These are phyloP conservation scores for Phaethornis superciliosus DNA, from an alignment of 2,113 vertebrate species.

Conservation along the genomic window DNA sequence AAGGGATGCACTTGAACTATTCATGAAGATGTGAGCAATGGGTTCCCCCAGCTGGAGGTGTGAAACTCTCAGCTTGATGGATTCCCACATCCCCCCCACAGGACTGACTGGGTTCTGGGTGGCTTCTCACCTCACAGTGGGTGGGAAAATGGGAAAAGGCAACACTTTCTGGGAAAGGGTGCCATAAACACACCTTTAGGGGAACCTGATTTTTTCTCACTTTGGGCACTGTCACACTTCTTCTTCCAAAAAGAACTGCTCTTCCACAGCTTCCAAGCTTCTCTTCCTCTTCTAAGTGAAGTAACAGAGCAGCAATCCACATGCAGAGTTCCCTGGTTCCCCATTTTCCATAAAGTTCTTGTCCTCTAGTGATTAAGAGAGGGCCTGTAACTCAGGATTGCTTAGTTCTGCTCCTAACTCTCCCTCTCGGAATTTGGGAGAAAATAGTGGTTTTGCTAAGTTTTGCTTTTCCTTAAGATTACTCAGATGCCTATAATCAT, in stretches of 20 bases:
- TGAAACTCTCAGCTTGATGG: not conserved
- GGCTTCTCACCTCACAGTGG: not conserved
- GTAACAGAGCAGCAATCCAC: not conserved
- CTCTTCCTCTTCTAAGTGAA: not conserved
- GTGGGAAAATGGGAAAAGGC: accelerated
- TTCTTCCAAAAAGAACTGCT: not conserved
- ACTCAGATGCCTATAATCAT: not conserved
- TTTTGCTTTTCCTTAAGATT: not conserved
- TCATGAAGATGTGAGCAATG: not conserved
- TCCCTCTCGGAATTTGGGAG: accelerated
- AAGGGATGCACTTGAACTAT: accelerated
- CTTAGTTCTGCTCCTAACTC: not conserved
- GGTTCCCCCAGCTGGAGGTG: not conserved
- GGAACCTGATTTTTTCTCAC: not conserved
- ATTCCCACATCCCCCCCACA: not conserved
- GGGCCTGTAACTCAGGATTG: not conserved
- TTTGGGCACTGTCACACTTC: no score
- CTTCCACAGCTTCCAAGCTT: no score
- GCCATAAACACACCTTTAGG: not conserved
- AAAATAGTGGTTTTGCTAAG: not conserved
- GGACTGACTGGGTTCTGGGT: no score
- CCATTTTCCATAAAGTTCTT: not conserved
- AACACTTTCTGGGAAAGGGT: not conserved
- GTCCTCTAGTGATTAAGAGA: not conserved
- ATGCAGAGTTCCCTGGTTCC: not conserved